Base-by-base conservation (phyloP, 2,113 vertebrate genomes). In the Stegastes partitus region DNA sequence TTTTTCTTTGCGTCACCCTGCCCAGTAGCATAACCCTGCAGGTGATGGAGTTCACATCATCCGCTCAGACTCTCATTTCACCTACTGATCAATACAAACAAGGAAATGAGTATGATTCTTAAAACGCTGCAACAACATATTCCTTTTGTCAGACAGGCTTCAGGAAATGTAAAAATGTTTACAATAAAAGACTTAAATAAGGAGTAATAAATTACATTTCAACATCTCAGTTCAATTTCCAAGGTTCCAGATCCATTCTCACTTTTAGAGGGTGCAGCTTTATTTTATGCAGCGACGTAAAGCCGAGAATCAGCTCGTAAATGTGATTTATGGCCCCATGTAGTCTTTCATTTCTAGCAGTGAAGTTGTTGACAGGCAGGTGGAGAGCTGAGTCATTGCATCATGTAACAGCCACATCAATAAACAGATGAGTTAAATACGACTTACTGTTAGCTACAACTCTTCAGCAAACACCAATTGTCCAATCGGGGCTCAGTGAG, bases 41-140 rank as follows among this genome's bases (percentile, higher is more conserved):
- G 62, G 19, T 67, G 78, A 73, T 69, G 34, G 47, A 81, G 61
- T 26, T 73, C 54, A 14, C n/a, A 23, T 51, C 67, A 3, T 16
- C 39, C 26, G 54, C 3, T 19, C 59, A 66, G 26, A 61, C 23
- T 47, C 23, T 31, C 12, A 0, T 57, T 49, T 31, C 11, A 11
- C 53, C 71, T 56, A 16, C 0, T 73, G 77, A 79, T 79, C 28
- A 54, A 37, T 9, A 54, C 18, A 61, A 66, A 54, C 10, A 42
- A 54, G 55, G 54, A 14, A 58, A 28, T 16, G n/a, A 31, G 0
- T 51, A 4, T 45, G 3, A 16, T 45, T 45, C 16, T 45, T 12
- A 28, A 28, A 34, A 9, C n/a, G n/a, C n/a, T n/a, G n/a, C n/a
- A n/a, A 34, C 31, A 34, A 34, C 31, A 34, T 34, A 9, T 34